A percentile compares a stretch with the other conserved stretches of the same genome.
Evolutionary conservation across 1,140 invertebrate genomes (phyloP).

Genomic region (Psix sp.): DNA sequence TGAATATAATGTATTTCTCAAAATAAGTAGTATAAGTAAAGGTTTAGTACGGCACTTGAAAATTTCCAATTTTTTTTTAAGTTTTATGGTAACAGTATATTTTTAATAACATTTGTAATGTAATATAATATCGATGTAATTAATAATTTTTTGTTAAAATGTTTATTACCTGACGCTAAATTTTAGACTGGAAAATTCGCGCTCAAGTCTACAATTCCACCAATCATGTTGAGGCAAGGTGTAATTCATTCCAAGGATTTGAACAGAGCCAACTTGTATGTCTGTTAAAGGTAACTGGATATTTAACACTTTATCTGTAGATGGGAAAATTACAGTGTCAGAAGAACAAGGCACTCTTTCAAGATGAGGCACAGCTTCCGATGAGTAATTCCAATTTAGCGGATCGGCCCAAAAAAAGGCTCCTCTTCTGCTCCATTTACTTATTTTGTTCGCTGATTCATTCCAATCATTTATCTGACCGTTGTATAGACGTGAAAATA

Average conservation of each 20-base stretch:
- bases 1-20: too few relatives aligned
- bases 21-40: too few relatives aligned
- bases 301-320: slow-evolving; percentile 59
- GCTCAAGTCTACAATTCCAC: slow-evolving; percentile 34
- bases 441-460: slow-evolving; percentile 20
- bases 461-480: slow-evolving; percentile 57
- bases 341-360: slow-evolving; percentile 69
- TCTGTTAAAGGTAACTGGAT: slow-evolving; percentile 60
- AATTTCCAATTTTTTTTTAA: not conserved
- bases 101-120: not conserved
- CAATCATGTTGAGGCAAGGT: slow-evolving; percentile 61
- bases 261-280: slow-evolving; percentile 62
- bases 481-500: not conserved
- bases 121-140: too few relatives aligned
- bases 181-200: slow-evolving; percentile 62
- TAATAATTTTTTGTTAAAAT: not conserved
- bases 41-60: too few relatives aligned
- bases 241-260: slow-evolving; percentile 44
- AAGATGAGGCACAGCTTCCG: slow-evolving; percentile 69
- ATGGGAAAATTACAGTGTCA: slow-evolving; percentile 67
- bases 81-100: not conserved
- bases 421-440: slow-evolving; percentile 61
- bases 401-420: slow-evolving; percentile 71
- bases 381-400: slow-evolving; percentile 68
- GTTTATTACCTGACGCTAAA: slow-evolving; percentile 64